Base-by-base conservation (phyloP, 2,113 vertebrate species). In the Chaetura pelagica region DNA sequence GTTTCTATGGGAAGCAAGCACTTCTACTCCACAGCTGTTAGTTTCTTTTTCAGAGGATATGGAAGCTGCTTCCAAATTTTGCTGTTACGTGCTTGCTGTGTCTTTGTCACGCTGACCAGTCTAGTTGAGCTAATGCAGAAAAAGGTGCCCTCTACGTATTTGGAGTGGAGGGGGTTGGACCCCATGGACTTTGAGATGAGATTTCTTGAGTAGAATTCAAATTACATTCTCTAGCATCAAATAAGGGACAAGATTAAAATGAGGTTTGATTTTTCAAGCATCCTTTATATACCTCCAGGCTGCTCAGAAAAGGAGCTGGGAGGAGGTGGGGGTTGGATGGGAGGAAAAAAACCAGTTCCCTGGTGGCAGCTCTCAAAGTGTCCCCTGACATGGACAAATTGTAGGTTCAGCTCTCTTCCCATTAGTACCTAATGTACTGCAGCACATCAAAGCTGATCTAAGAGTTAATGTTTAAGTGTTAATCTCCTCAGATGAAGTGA, bases 391-490 rank as follows among this genome's bases (percentile, higher is more conserved):
- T 2, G 34, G 34, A 12, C n/a, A 85, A 32, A 23, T 29, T 55
- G 10, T 27, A n/a, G 26, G 5, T 5, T 55, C 15, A 78, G 34
- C 30, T 35, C 71, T 69, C 54, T 87, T 58, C 42, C 55, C 9
- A 3, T 80, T 15, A 7, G 32, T n/a, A 27, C 62, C 46, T n/a
- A 30, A 10, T 15, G 48, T 48, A 35, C 52, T 62, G 1, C 9
- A 90, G 46, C 34, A 49, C n/a, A 18, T 80, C 38, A 55, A 48
- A 86, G 72, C 18, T 20, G 26, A 67, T 57, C 46, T 58, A 88
- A 72, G 87, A 88, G 85, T 96, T 94, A 89, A 91, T 38, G 46
- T 55, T 94, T 59, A 61, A 91, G 90, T 84, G 85, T 93, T 95
- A 61, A 92, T 84, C 68, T 78, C 52, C 69, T 93, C 69, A 29